Conservation (phyloP, 2,888 invertebrate species). For the Melanotus villosus region DNA sequence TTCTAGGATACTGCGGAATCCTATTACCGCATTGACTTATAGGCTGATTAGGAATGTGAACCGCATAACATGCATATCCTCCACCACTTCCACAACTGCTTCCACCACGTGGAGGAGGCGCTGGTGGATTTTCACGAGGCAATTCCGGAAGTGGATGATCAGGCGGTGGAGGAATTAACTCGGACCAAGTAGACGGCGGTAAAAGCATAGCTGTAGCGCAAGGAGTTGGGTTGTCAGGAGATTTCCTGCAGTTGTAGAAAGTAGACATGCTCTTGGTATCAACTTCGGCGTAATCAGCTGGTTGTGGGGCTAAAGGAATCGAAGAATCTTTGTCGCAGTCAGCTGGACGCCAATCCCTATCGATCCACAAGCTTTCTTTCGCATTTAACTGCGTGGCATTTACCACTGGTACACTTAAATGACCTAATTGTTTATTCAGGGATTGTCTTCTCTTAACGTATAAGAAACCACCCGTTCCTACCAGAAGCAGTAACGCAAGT, state of each 20-base stretch:
- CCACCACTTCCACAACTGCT: slow-evolving; percentile 62
- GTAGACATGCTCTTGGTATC: slow-evolving; percentile 78
- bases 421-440: slow-evolving; percentile 75
- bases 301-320: slow-evolving; percentile 71
- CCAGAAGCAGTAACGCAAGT: slow-evolving; percentile 69
- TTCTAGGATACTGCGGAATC: slow-evolving; percentile 54
- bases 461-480: slow-evolving; percentile 68
- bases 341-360: slow-evolving; percentile 77
- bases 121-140: slow-evolving; percentile 64
- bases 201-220: slow-evolving; percentile 84
- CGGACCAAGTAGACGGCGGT: slow-evolving; percentile 68
- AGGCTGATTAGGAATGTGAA: slow-evolving; percentile 61
- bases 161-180: slow-evolving; percentile 74
- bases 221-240: slow-evolving; percentile 77
- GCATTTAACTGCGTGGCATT: slow-evolving; percentile 66
- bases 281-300: slow-evolving; percentile 80
- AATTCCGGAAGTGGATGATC: slow-evolving; percentile 74
- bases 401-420: slow-evolving; percentile 72
- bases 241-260: slow-evolving; percentile 79
- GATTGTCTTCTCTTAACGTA: slow-evolving; percentile 73
- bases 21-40: slow-evolving; percentile 53
- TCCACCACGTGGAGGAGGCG: slow-evolving; percentile 64
- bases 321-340: slow-evolving; percentile 77
- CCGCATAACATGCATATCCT: slow-evolving; percentile 67
- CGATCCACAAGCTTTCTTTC: slow-evolving; percentile 80